Base-by-base conservation (phyloP, 2,888 invertebrate genomes). In the Heteropelma amictum region DNA sequence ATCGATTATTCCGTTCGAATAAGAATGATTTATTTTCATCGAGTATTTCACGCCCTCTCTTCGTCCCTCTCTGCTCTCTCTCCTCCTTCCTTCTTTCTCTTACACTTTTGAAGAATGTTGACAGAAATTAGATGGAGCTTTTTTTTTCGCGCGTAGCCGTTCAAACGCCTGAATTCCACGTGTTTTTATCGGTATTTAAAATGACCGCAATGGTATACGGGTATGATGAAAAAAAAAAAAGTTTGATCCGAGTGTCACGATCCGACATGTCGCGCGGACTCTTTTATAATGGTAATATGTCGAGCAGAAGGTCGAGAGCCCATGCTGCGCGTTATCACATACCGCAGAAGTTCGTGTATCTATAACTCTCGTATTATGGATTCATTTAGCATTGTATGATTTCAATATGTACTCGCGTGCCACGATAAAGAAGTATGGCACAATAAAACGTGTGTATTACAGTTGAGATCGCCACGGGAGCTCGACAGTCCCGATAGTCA, bases 261-360 rank as follows among this genome's bases (percentile, higher is more conserved):
- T n/a, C n/a, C n/a, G 19, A 49, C 30, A 14, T 42, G 56, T 47
- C 51, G 35, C 28, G 21, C 21, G 19, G 28, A 61, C 35, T 61
- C 54, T 67, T 67, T 51, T 49, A 51, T 35, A 21, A 45, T 21
- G 26, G 49, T 49, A 14, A 58, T n/a, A n/a, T n/a, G 38, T 65
- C 70, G 53, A 26, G 53, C 61, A 68, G 72, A 74, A 74, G 74
- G 74, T 70, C 74, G 70, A 60, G 33, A 49, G n/a, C 69, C 49
- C 74, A 61, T 21, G 74, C 74, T 70, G 74, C 12, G 74, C 64
- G 70, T 65, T 70, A 65, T 74, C 74, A 61, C 74, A 74, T 65
- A 70, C 65, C 60, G 42, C 53, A 3, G 28, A 38, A 8, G 23
- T 8, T 23, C 26, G 45, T 45, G 14, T n/a, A 21, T 4, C 21